Evolutionary conservation across 2,888 invertebrate genomes (phyloP), one percentile per base, ranked within the genome.

Genomic region (Drosophila phalerata): DNA sequence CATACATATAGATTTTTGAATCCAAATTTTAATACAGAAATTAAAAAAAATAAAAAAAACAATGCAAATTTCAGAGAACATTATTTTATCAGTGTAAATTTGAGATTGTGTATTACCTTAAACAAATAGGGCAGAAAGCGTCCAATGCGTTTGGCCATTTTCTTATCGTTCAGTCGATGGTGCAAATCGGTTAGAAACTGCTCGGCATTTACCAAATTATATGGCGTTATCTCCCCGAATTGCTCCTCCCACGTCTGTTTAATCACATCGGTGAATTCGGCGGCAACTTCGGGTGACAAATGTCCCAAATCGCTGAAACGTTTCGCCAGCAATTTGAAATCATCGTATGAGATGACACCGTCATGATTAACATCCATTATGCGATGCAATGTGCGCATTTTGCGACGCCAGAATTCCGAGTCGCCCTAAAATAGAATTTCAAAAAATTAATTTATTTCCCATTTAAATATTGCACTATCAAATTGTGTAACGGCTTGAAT

Each of bases 351-450:
- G 85, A 97, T 95, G 73, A 97, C 95, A 0, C 97, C 97, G 85
- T 97, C 97, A 90, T 96, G 97, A 93, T 97, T 97, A 0, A 97
- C 94, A 91, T 97, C 97, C 76, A 97, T 93, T 69, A 97, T 95
- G 80, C 95, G 95, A 93, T 97, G 97, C 61, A 97, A 94, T 0
- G 97, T 97, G 34, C 97, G 95, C 95, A 97, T 97, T 93, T 97
- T 97, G 87, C 96, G 94, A 32, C 96, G 94, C 97, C 97, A 97
- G 91, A 97, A 97, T 65, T 95, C 94, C 17, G 91, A 91, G 45
- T 92, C 91, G 5, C 92, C 92, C 92, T 92, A 52, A 5, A 74
- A 61, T 1, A 40, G 6, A 13, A 32, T 37, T 37, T n/a, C n/a
- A n/a, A n/a, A 8, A 34, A 34, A 30, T n/a, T 55, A 19, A 3